Evolutionary conservation across 2,888 invertebrate species (phyloP), one percentile per base, ranked within the genome.

Genomic region (Aethes cnicana): DNA sequence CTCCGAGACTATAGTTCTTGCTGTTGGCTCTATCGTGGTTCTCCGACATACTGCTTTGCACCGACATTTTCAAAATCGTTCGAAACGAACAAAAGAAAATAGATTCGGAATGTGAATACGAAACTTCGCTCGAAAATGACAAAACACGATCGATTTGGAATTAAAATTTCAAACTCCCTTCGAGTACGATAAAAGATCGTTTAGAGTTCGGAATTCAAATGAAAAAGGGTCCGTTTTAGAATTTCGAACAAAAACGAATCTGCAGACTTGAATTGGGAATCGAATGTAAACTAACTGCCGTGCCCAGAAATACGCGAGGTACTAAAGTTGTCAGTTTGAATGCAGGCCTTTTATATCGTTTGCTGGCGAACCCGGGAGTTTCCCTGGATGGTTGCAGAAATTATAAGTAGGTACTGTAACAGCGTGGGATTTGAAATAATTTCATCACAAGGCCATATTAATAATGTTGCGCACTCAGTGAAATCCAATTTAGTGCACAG

Each of bases 1-100:
- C 30, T 4, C 23, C 17, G 2, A 44, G 4, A 17, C 18, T 30
- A 8, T 44, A 50, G 30, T 43, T 50, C 43, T 50, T 50, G 8
- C 43, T 50, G 2, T 32, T 6, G 4, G 12, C 14, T 11, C 42
- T 49, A 20, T 50, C 49, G 11, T 36, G 43, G 7, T 43, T 50
- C 4, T 50, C 36, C 0, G 49, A 36, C 49, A 50, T 30, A 17
- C 23, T 26, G 12, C 49, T 33, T 20, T 49, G 9, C 0, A 49
- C 42, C 8, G 48, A 49, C 48, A 49, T 49, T 7, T 4, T n/a
- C 1, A 20, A 21, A 12, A 12, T 8, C 3, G 9, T 6, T 0
- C 28, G 11, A 5, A 9, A 12, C 9, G 12, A 2, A 12, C 7
- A 11, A 11, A 5, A 11, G 21, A 21, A 20, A 11, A n/a, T n/a